Percentiles rank a stretch among this genome's conserved stretches.
Conservation (phyloP, 2,113 vertebrate species). For the Corythaixoides concolor region DNA sequence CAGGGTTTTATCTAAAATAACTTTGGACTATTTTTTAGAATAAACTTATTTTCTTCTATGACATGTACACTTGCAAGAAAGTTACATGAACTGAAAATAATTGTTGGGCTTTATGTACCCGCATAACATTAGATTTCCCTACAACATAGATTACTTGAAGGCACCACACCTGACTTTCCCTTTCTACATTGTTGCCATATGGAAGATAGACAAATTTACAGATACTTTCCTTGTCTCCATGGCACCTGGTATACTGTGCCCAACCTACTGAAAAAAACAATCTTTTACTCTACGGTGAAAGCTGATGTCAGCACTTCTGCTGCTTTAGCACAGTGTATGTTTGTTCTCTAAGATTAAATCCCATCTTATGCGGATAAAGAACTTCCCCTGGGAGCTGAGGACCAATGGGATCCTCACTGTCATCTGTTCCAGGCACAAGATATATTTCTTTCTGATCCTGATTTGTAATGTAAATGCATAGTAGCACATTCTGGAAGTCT, state of each 20-base stretch:
- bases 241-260: neutral
- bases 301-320: neutral
- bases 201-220: neutral
- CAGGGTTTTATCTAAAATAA: neutral
- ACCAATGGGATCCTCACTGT: neutral
- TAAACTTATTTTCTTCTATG: neutral
- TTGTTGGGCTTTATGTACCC: neutral
- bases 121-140: neutral
- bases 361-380: neutral
- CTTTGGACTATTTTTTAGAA: neutral
- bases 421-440: neutral
- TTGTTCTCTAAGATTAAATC: neutral
- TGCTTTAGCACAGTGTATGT: neutral
- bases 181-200: neutral
- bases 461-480: neutral
- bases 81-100: neutral
- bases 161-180: neutral
- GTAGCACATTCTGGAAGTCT: neutral
- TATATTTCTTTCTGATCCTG: neutral
- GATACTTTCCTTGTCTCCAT: neutral
- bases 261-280: neutral
- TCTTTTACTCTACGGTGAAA: neutral
- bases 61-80: neutral
- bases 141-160: neutral
- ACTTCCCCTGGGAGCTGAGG: neutral